Evolutionary conservation across 2,797 vertebrate genomes (phyloP).

Genomic region (Carduelis carduelis): DNA sequence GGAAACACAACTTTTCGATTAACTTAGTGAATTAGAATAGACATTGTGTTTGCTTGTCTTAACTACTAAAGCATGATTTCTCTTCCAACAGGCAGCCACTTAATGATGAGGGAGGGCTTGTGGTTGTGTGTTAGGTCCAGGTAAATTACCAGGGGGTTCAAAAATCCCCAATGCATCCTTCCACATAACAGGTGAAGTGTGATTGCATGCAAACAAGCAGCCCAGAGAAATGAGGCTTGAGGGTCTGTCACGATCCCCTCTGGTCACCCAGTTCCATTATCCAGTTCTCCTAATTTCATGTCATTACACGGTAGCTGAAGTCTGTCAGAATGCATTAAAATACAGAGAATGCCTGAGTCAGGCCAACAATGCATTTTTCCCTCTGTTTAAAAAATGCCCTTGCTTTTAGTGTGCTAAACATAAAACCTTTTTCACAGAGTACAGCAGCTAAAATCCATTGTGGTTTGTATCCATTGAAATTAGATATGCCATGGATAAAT

Average conservation of each 20-base stretch:
- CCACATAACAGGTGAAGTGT: neutral
- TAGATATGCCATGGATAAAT: neutral
- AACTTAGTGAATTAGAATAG: neutral
- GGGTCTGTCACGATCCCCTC: neutral
- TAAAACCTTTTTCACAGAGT: neutral
- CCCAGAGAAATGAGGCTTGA: neutral
- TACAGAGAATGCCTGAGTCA: neutral
- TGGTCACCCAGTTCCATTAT: neutral
- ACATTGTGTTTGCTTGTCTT: neutral
- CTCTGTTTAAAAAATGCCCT: neutral
- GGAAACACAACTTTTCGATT: neutral
- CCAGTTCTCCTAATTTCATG: neutral
- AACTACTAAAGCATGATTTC: neutral
- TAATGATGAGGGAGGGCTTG: neutral
- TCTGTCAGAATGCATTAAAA: slow-evolving; percentile 23
- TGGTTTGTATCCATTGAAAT: neutral
- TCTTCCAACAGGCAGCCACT: neutral
- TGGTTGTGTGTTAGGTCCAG: neutral
- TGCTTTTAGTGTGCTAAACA: neutral
- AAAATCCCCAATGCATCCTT: neutral
- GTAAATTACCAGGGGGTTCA: neutral
- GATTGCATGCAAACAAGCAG: neutral
- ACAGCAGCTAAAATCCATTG: neutral
- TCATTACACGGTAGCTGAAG: neutral
- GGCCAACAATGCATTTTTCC: neutral